Evolutionary conservation across 2,888 invertebrate species (phyloP).

Genomic region (Carpatolechia fugitivella): DNA sequence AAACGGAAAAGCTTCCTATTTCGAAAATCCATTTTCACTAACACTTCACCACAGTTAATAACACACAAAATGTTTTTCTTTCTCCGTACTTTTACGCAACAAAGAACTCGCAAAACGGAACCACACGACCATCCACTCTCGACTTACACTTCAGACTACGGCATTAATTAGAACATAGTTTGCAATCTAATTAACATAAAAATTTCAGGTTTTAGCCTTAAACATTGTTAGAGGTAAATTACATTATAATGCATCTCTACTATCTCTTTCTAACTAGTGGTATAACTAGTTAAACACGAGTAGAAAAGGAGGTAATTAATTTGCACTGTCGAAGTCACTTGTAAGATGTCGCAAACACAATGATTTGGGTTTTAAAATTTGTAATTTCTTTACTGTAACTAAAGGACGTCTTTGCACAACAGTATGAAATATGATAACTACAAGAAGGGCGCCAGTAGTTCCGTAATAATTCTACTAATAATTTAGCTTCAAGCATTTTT

Average conservation of each 20-base stretch:
- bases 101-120: constrained; percentile 33
- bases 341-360: constrained; percentile 45
- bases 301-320: constrained; percentile 44
- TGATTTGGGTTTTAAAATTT: constrained; percentile 34
- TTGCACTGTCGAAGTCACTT: constrained; percentile 48
- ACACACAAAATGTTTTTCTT: background rate
- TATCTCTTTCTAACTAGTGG: constrained; percentile 51
- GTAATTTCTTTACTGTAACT: constrained; percentile 1
- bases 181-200: constrained; percentile 74
- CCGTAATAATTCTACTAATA: too few relatives aligned
- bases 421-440: background rate
- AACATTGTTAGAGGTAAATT: constrained; percentile 56
- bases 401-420: constrained; percentile 11
- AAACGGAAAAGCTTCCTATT: constrained; percentile 56
- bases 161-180: constrained; percentile 62
- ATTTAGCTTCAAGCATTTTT: too few relatives aligned
- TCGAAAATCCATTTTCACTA: constrained; percentile 62
- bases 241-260: constrained; percentile 46
- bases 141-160: constrained; percentile 60
- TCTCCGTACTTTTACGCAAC: constrained; percentile 15
- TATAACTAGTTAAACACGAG: constrained; percentile 36
- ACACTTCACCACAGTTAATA: constrained; percentile 21
- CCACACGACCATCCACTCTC: constrained; percentile 64
- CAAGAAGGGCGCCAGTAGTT: too few relatives aligned
- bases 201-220: constrained; percentile 75